Evolutionary conservation across 2,113 vertebrate genomes (phyloP).

Genomic region (Malurus melanocephalus): DNA sequence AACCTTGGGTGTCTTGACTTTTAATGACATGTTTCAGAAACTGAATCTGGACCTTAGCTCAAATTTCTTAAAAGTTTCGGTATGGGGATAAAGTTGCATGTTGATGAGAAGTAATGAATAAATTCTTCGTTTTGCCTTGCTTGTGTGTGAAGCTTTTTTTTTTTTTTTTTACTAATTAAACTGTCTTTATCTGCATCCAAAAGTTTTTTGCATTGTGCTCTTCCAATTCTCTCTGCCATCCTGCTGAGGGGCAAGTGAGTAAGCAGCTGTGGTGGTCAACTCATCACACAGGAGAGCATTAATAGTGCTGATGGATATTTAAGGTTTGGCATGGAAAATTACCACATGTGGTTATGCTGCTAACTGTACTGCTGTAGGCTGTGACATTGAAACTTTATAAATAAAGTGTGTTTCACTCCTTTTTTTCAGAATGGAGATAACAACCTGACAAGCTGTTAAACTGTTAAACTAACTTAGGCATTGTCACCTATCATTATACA

Average conservation of each 20-base stretch:
- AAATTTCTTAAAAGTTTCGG: neutral
- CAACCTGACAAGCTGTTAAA: neutral
- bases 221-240: neutral
- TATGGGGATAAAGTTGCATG: neutral
- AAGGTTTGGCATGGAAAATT: neutral
- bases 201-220: neutral
- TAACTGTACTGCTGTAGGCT: neutral
- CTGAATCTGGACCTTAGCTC: neutral
- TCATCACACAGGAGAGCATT: neutral
- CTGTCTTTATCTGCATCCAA: neutral
- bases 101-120: neutral
- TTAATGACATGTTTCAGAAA: neutral
- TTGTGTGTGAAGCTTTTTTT: accelerated
- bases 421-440: neutral
- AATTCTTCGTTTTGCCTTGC: neutral
- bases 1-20: neutral
- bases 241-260: neutral
- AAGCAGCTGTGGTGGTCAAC: neutral
- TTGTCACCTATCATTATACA: accelerated
- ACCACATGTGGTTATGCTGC: neutral
- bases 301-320: neutral
- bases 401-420: neutral
- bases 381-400: neutral
- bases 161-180: neutral
- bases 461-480: neutral